Base-by-base conservation (phyloP, 1,140 invertebrate genomes). In the Caligus rogercresseyi region DNA sequence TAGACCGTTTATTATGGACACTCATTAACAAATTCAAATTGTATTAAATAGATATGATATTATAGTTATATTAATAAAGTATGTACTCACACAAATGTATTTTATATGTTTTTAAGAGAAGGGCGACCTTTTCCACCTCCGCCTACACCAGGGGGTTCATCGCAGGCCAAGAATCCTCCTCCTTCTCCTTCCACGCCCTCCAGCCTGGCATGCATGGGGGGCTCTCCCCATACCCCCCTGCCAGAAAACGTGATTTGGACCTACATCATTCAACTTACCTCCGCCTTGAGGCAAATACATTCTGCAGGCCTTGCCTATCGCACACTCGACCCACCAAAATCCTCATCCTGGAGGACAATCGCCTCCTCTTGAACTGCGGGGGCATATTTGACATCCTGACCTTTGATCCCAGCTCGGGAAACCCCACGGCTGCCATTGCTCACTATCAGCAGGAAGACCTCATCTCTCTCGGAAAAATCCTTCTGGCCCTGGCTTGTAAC, bases 201-300 rank as follows among this genome's bases (percentile, higher is more conserved):
- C n/a, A n/a, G n/a, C n/a, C n/a, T n/a, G n/a, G n/a, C n/a, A n/a
- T n/a, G n/a, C n/a, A n/a, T n/a, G n/a, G n/a, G n/a, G n/a, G n/a
- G n/a, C n/a, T n/a, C n/a, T n/a, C n/a, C n/a, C n/a, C n/a, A n/a
- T n/a, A n/a, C n/a, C 75, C 79, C 87, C 74, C 76, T 97, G 61
- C 85, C 91, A 0, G 94, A 97, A 72, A 83, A 82, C 63, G 80
- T 89, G 51, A 84, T 98, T 64, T 98, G 94, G 93, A 87, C 85
- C 65, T 91, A 95, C 66, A 83, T 97, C 21, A 89, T 97, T 56
- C 93, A 98, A 75, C 76, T 98, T 54, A 94, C 89, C 31, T 89
- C 90, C n/a, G 91, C 89, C 2, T 75, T 98, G 53, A 78, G 93
- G 52, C 82, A 86, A 54, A 88, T 97, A 68, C 94, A 98, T 74